These are phyloP conservation scores for Cheumatopsyche charites DNA, from an alignment of 1,140 invertebrate species.

Conservation along the genomic window DNA sequence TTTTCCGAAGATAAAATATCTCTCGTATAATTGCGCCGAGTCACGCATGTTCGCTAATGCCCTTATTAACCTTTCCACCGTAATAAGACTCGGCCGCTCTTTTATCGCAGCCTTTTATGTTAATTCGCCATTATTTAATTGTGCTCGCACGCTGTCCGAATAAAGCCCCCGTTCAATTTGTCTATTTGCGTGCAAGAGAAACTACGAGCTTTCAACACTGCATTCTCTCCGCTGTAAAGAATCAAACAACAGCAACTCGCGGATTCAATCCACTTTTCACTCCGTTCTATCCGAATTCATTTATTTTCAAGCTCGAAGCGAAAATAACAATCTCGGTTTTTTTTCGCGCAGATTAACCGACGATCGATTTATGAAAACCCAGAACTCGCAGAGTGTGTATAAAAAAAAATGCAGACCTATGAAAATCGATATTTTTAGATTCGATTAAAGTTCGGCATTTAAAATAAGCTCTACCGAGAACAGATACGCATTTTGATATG, in stretches of 20 bases:
- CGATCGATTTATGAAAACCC: background rate
- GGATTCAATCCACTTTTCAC: slow-evolving; percentile 15
- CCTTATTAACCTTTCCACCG: slow-evolving; percentile 9
- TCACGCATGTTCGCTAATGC: slow-evolving; percentile 16
- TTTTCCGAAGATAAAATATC: slow-evolving; percentile 4
- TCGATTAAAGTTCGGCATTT: too few species aligned
- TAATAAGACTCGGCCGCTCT: background rate
- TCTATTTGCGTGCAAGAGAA: background rate
- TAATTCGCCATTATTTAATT: background rate
- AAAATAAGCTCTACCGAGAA: too few species aligned
- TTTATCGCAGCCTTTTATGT: slow-evolving; percentile 1
- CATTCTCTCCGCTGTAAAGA: background rate
- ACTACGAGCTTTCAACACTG: background rate
- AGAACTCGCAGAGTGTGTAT: too few species aligned
- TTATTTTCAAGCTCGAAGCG: background rate
- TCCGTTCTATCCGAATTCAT: background rate
- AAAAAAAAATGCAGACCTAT: too few species aligned
- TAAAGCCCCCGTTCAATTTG: background rate
- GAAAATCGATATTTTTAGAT: too few species aligned
- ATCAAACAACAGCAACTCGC: background rate
- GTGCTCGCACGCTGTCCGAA: background rate
- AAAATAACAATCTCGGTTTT: background rate
- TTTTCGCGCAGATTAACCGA: background rate
- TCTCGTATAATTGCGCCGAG: slow-evolving; percentile 2
- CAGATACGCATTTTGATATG: too few species aligned